Evolutionary conservation across 2,888 invertebrate genomes (phyloP), one percentile per base, ranked within the genome.

Genomic region (Amphipoea lucens): DNA sequence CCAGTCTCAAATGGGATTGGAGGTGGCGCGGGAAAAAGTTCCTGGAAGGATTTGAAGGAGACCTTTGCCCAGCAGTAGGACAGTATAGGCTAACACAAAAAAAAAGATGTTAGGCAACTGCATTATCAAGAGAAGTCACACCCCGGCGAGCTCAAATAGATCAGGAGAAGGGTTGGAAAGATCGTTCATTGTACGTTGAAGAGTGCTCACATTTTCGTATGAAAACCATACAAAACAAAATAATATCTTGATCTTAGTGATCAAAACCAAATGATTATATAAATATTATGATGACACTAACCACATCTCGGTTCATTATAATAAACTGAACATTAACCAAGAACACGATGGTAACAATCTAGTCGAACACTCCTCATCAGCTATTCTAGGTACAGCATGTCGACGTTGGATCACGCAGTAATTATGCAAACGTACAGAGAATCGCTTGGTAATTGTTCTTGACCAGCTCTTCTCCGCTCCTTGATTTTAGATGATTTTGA

Each of bases 331-430:
- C 71, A 23, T 72, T 60, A 14, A 60, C 45, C 54, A 63, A 67
- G 70, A 62, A 66, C n/a, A 54, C n/a, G 12, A 62, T 72, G 48
- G 9, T 74, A 67, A 60, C 74, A 74, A 68, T 63, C 67, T 51
- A 76, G 67, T 51, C 23, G 42, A 68, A 67, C 48, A 40, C n/a
- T 72, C 42, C 71, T 75, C 74, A 83, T 85, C 67, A 74, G 65
- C 42, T 72, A 86, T 86, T 82, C 85, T 74, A 73, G 70, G 60
- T 73, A 63, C 82, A 69, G 42, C 45, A 29, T 29, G 40, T 23
- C 40, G 45, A 72, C 76, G 54, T 63, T 69, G 72, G 74, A 70
- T 82, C 79, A 79, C 76, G 77, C 70, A 68, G 67, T 54, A 76
- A 86, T 82, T 82, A 79, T 79, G 66, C 69, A 63, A 76, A 76